Base-by-base conservation (phyloP, 2,888 invertebrate species). In the Schrankia costaestrigalis region DNA sequence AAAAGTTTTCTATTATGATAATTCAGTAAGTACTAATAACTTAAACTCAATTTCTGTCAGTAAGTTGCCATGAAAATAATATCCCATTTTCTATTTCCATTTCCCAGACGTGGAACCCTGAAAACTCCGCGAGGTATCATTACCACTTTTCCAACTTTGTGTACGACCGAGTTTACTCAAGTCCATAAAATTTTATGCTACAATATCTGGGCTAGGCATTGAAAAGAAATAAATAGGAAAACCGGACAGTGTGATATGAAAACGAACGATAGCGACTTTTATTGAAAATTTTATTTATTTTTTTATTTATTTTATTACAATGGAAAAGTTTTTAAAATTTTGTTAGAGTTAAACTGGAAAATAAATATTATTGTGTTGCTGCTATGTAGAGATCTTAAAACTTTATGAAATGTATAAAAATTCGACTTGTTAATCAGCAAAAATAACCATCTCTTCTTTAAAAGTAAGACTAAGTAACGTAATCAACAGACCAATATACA, bases 161-260 rank as follows among this genome's bases (percentile, higher is more conserved):
- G 32, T 41, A 41, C 35, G 40, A 42, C 49, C 38, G 45, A 53
- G 48, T 56, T 56, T 46, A 47, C 34, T 40, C 34, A 41, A 48
- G 42, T 54, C 44, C 42, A 58, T 65, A 58, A 65, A 62, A 64
- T 57, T 63, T 58, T 55, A 63, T 59, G 49, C 39, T 40, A 21
- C 47, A 41, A 50, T 57, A 62, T 55, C 57, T 61, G 49, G 50
- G 54, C 43, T 44, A 45, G 36, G 43, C 40, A 41, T 41, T 44
- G 48, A 42, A 43, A 47, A 39, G 41, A 41, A 41, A 34, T 46
- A 48, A 42, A 39, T 37, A 13, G 3, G 11, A 23, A 35, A 28
- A 39, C 31, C 15, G 29, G 26, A 52, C 41, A 23, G 35, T 32
- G 21, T 28, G 33, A 45, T 45, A 39, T 40, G 31, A 35, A 45